Conservation (phyloP, 1,140 invertebrate species). For the Diabrotica virgifera region DNA sequence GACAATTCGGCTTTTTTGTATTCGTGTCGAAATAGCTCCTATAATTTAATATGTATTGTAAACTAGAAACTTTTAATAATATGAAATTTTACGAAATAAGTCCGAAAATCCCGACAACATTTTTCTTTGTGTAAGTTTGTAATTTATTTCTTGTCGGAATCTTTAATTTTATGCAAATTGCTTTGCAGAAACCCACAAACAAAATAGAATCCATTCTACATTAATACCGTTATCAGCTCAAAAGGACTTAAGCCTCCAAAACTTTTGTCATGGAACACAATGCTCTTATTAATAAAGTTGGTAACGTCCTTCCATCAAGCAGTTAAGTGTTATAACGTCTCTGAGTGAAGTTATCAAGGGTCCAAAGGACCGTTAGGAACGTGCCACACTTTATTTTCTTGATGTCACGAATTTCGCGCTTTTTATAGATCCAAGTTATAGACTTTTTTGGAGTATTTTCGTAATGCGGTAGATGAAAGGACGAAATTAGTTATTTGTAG, state of each 20-base stretch:
- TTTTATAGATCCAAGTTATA: too few relatives aligned
- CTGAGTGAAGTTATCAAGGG: constrained; percentile 1
- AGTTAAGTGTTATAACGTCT: not conserved
- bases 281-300: constrained; percentile 3
- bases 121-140: not conserved
- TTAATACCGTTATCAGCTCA: not conserved
- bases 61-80: too few relatives aligned
- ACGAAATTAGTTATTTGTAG: too few relatives aligned
- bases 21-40: too few relatives aligned
- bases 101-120: not conserved
- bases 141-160: not conserved
- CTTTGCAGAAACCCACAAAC: not conserved
- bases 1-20: too few relatives aligned
- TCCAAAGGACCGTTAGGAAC: not conserved
- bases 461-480: too few relatives aligned
- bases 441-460: too few relatives aligned
- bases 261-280: constrained; percentile 2
- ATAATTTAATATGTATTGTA: too few relatives aligned
- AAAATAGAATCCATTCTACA: not conserved
- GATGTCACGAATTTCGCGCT: too few relatives aligned
- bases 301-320: not conserved
- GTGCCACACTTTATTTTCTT: not conserved
- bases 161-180: constrained; percentile 1
- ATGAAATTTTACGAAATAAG: too few relatives aligned
- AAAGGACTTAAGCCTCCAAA: not conserved